These are phyloP conservation scores for Phrynosoma blainvillii DNA, from an alignment of 2,113 vertebrate genomes.

Conservation along the genomic window DNA sequence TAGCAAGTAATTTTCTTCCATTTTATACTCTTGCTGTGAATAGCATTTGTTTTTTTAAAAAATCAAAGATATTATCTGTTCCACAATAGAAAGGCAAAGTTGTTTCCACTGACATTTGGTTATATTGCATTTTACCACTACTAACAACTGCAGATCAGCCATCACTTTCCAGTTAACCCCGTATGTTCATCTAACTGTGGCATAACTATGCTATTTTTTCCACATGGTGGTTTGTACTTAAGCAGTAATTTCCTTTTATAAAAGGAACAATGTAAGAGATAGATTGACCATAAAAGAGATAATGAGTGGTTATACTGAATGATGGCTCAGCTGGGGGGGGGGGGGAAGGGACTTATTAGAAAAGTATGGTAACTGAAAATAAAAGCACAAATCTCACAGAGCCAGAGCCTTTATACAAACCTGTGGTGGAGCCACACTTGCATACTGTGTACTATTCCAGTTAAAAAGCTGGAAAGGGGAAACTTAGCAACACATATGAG, in stretches of 20 bases:
- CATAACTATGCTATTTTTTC: background rate
- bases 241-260: slow-evolving; percentile 5
- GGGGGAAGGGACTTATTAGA: background rate
- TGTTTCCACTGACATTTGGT: background rate
- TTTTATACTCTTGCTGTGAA: background rate
- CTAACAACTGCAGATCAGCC: background rate
- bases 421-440: background rate
- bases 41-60: background rate
- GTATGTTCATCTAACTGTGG: background rate
- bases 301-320: background rate
- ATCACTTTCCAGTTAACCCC: slow-evolving; percentile 6
- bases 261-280: background rate
- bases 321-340: background rate
- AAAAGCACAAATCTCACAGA: background rate
- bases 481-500: background rate
- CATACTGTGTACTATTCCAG: background rate
- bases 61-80: background rate
- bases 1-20: background rate
- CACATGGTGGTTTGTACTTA: background rate
- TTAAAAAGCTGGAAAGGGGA: background rate
- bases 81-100: background rate
- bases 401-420: background rate
- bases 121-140: background rate
- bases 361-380: background rate
- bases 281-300: background rate